These are phyloP conservation scores for Hypselothyrea guttata DNA, from an alignment of 2,888 invertebrate genomes.

Conservation along the genomic window DNA sequence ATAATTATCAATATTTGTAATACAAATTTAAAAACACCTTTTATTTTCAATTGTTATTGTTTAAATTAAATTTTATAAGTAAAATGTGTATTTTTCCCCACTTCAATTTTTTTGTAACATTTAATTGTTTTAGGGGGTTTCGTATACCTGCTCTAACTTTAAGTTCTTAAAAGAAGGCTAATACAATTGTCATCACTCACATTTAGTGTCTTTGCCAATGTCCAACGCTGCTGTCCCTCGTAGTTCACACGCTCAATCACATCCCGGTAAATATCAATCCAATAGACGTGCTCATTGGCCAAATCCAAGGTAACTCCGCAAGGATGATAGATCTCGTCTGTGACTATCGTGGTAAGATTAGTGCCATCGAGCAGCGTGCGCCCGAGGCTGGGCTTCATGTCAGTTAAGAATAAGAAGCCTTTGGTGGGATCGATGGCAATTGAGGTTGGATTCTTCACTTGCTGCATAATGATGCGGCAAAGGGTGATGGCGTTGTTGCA, in stretches of 20 bases:
- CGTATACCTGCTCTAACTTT: too few relatives aligned
- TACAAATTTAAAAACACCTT: too few relatives aligned
- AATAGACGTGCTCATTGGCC: conserved; percentile 88
- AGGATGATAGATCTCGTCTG: conserved; percentile 89
- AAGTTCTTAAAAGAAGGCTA: too few relatives aligned
- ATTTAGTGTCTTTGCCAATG: conserved; percentile 79
- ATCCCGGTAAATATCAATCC: conserved; percentile 92
- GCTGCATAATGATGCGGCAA: conserved; percentile 88
- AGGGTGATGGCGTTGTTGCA: conserved; percentile 85
- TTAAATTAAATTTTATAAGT: too few relatives aligned
- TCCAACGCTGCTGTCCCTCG: conserved; percentile 86
- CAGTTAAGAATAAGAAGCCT: conserved; percentile 90
- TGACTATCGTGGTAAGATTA: conserved; percentile 85
- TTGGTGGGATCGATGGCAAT: conserved; percentile 90
- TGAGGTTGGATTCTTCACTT: conserved; percentile 87
- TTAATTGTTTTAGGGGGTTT: too few relatives aligned
- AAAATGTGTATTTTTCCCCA: too few relatives aligned
- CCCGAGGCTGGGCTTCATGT: conserved; percentile 87
- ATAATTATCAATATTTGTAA: too few relatives aligned
- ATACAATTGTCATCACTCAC: conserved; percentile 57
- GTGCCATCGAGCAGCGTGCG: conserved; percentile 87
- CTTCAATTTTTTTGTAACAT: too few relatives aligned
- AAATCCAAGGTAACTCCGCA: conserved; percentile 88
- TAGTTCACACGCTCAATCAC: conserved; percentile 91
- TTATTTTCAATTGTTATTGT: too few relatives aligned